Evolutionary conservation across 1,140 invertebrate species (phyloP).

Genomic region (Lepidurus packardi): DNA sequence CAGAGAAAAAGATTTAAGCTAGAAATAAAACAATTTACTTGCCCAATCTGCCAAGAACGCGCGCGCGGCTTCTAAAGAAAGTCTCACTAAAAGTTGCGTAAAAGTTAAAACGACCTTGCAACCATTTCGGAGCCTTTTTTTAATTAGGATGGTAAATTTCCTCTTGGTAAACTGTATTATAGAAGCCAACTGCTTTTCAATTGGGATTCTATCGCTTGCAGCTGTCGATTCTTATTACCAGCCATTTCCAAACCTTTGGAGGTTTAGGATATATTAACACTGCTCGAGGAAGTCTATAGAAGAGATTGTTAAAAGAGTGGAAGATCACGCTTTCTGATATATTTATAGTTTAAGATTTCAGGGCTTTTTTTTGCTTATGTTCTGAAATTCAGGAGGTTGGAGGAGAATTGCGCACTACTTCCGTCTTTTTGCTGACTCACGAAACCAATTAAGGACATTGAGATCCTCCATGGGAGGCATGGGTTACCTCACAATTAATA

Average conservation of each 20-base stretch:
- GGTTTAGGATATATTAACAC: neutral
- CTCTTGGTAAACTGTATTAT: neutral
- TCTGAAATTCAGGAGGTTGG: neutral
- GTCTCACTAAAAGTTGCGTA: no score
- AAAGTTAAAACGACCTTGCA: neutral
- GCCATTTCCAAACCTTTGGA: neutral
- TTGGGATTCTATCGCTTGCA: neutral
- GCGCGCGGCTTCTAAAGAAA: no score
- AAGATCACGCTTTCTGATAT: neutral
- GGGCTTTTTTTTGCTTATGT: neutral
- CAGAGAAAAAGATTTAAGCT: no score
- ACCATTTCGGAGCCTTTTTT: neutral
- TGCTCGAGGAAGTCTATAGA: no score
- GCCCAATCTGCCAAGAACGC: no score
- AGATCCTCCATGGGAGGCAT: constrained; percentile 13
- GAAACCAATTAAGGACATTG: constrained; percentile 22
- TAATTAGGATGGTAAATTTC: neutral
- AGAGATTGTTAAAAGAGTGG: neutral
- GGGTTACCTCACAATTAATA: constrained; percentile 22
- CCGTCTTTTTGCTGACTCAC: constrained; percentile 9
- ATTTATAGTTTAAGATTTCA: neutral
- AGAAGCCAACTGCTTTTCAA: neutral
- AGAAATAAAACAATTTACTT: no score
- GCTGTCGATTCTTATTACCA: neutral
- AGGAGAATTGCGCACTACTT: constrained; percentile 2